These are phyloP conservation scores for Notocelia uddmanniana DNA, from an alignment of 2,888 invertebrate genomes.

Conservation along the genomic window DNA sequence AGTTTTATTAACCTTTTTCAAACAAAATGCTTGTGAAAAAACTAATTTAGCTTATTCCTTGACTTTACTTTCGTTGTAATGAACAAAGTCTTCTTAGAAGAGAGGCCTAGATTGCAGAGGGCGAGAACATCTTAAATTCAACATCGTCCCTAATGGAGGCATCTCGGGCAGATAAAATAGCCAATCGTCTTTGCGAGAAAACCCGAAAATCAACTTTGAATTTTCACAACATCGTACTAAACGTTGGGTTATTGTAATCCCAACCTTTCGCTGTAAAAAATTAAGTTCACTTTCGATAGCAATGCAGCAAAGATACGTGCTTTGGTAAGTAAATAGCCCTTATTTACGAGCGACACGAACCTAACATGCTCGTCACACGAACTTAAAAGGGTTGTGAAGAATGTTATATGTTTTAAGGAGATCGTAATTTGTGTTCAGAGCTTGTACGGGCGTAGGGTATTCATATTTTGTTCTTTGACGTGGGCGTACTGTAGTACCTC, in stretches of 20 bases:
- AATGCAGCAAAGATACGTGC: not conserved
- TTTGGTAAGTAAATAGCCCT: not conserved
- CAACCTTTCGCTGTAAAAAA: not conserved
- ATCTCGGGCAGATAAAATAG: constrained; percentile 29
- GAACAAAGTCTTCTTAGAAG: constrained; percentile 1
- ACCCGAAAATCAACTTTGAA: not conserved
- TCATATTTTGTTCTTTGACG: too few species aligned
- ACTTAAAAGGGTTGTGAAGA: constrained; percentile 33
- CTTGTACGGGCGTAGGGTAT: not conserved
- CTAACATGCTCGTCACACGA: constrained; percentile 32
- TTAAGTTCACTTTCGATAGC: not conserved
- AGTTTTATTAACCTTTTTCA: constrained; percentile 6
- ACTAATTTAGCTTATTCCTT: constrained; percentile 16
- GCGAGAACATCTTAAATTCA: constrained; percentile 19
- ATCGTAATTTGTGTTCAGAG: constrained; percentile 2
- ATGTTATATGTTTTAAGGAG: constrained; percentile 14
- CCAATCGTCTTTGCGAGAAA: constrained; percentile 37
- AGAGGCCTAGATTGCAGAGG: constrained; percentile 14
- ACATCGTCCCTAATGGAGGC: constrained; percentile 10
- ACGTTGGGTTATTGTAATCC: not conserved
- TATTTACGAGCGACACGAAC: constrained; percentile 31
- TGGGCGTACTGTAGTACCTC: too few species aligned
- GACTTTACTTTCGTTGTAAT: constrained; percentile 6
- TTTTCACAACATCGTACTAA: not conserved
- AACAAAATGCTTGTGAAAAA: constrained; percentile 9